Conservation (phyloP, 2,888 invertebrate species). For the Pheosia tremula region DNA sequence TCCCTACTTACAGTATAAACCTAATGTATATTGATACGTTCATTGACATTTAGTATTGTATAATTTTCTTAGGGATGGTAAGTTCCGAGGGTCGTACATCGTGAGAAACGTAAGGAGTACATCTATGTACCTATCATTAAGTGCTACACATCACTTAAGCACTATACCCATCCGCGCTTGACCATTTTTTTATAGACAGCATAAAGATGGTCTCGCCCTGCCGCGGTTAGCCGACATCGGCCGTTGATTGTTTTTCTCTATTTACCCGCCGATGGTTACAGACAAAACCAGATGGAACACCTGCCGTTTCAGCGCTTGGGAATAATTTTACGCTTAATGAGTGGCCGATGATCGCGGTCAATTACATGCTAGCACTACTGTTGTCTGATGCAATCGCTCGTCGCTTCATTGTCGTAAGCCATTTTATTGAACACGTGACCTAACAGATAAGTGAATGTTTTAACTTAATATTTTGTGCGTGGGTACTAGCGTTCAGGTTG, state of each 20-base stretch:
- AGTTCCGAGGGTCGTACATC: not conserved
- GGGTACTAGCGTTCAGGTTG: no score
- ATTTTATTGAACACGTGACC: slow-evolving; percentile 12
- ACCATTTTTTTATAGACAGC: slow-evolving; percentile 30
- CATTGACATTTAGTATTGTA: not conserved
- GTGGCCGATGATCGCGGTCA: slow-evolving; percentile 45
- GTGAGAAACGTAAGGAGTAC: not conserved
- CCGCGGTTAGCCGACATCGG: slow-evolving; percentile 39
- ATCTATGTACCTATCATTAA: not conserved
- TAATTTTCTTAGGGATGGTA: not conserved
- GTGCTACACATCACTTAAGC: slow-evolving; percentile 8
- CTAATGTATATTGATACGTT: not conserved
- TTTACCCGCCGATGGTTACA: slow-evolving; percentile 47
- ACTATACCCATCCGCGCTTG: slow-evolving; percentile 29
- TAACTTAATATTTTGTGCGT: not conserved
- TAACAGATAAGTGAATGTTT: slow-evolving; percentile 7
- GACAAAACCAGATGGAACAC: slow-evolving; percentile 55
- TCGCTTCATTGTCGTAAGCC: slow-evolving; percentile 26
- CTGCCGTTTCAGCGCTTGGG: slow-evolving; percentile 54
- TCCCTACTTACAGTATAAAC: not conserved
- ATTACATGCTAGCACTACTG: slow-evolving; percentile 56
- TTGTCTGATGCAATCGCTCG: slow-evolving; percentile 11
- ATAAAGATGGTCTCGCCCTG: slow-evolving; percentile 30
- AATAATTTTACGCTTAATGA: slow-evolving; percentile 66
- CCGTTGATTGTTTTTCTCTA: slow-evolving; percentile 46